phyloP scores from a whole-genome alignment of 64 coral and sea anemone genomes.

The Montipora efflorescens region DNA sequence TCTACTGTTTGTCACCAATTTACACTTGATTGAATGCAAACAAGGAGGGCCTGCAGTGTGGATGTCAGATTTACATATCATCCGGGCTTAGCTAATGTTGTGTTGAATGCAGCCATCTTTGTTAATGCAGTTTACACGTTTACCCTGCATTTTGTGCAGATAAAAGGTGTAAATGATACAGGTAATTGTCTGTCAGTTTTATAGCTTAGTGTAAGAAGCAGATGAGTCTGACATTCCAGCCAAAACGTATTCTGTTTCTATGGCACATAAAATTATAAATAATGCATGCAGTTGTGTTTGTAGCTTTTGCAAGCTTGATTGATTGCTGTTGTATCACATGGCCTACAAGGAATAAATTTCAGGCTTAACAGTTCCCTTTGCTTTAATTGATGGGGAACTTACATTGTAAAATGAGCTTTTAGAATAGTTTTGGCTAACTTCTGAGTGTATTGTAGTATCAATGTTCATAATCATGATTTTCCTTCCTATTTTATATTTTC shows the following conservation, averaged over 20 bases:
- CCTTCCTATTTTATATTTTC: not conserved
- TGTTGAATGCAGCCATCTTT: not conserved
- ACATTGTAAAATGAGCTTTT: not conserved
- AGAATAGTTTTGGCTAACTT: not conserved
- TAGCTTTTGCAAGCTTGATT: slow-evolving; percentile 30
- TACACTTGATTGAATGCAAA: slow-evolving; percentile 27
- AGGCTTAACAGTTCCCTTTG: not conserved
- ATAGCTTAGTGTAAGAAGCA: not conserved
- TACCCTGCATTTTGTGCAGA: not conserved
- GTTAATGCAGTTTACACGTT: not conserved
- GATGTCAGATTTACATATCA: slow-evolving; percentile 39
- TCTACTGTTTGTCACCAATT: slow-evolving; percentile 7
- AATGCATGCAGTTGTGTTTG: slow-evolving; percentile 27
- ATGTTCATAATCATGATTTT: not conserved
- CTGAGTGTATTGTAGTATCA: not conserved
- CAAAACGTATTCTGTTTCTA: slow-evolving; percentile 35
- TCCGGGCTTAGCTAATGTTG: not conserved
- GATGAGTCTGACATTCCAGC: not conserved
- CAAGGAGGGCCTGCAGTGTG: not conserved
- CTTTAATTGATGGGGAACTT: not conserved
- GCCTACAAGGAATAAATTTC: not conserved
- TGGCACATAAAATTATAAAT: slow-evolving; percentile 36
- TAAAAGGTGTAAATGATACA: not conserved
- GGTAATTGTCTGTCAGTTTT: not conserved
- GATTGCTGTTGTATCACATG: not conserved